phyloP scores from a whole-genome alignment of 2,888 invertebrate genomes.

The Drosophila koepferae region DNA sequence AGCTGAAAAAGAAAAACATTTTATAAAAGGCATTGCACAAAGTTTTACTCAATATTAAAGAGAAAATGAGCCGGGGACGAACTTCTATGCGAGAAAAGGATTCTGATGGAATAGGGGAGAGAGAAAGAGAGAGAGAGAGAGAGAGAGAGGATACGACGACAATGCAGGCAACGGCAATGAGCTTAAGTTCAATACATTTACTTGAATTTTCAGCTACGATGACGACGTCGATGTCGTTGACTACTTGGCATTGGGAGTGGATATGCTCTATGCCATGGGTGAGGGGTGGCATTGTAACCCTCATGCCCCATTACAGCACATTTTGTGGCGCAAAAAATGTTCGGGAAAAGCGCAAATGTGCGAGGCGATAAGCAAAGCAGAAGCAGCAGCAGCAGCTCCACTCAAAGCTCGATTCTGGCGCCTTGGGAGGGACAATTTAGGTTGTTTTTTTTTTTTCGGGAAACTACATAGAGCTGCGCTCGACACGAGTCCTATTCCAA shows the following conservation, averaged over 20 bases:
- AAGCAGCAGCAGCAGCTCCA: slow-evolving; percentile 30
- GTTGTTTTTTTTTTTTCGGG: slow-evolving; percentile 9
- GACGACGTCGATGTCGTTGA: slow-evolving; percentile 66
- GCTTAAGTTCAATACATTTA: slow-evolving; percentile 80
- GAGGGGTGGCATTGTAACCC: slow-evolving; percentile 24
- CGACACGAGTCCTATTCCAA: slow-evolving; percentile 6
- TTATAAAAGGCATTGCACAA: slow-evolving; percentile 72
- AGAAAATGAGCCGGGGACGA: slow-evolving; percentile 16
- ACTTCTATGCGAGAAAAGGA: background rate
- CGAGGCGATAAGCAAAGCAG: slow-evolving; percentile 78
- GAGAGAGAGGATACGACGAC: slow-evolving; percentile 34
- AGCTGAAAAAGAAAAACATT: slow-evolving; percentile 49
- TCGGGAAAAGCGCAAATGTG: slow-evolving; percentile 72
- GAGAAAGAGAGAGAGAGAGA: too few species aligned
- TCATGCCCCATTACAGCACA: slow-evolving; percentile 66
- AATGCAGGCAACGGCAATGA: slow-evolving; percentile 69
- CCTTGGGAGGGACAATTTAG: slow-evolving; percentile 34
- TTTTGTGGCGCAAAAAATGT: slow-evolving; percentile 53
- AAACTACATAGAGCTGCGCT: slow-evolving; percentile 14
- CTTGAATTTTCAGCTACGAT: slow-evolving; percentile 69
- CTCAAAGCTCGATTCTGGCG: slow-evolving; percentile 17
- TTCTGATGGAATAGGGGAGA: background rate
- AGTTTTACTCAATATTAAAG: slow-evolving; percentile 65
- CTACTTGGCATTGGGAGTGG: slow-evolving; percentile 53
- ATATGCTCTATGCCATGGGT: slow-evolving; percentile 25